A percentile compares a stretch with the other conserved stretches of the same genome.
Evolutionary conservation across 2,113 vertebrate genomes (phyloP).

Genomic region (Desmodus rotundus): DNA sequence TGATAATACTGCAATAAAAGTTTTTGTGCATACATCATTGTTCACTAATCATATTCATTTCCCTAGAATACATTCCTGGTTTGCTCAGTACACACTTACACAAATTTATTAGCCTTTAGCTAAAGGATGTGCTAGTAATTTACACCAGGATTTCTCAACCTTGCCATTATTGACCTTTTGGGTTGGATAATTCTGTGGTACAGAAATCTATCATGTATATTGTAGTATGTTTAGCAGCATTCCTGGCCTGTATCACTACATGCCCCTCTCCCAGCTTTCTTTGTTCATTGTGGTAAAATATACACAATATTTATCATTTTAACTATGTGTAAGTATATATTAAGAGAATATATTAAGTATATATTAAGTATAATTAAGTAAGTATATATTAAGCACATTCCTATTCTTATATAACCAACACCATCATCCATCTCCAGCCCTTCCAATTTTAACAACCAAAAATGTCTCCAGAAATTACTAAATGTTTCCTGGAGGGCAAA

Average conservation of each 20-base stretch:
- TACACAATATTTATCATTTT: background rate
- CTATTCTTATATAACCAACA: background rate
- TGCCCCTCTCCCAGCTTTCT: background rate
- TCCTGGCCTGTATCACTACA: background rate
- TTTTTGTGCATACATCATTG: background rate
- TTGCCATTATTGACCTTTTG: background rate
- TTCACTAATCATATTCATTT: background rate
- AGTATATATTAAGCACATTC: background rate
- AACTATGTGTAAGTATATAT: background rate
- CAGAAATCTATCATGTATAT: background rate
- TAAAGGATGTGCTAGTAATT: background rate
- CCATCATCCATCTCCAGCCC: background rate
- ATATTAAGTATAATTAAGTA: too few species aligned
- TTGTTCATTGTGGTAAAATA: background rate
- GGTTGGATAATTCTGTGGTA: background rate
- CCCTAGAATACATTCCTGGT: background rate
- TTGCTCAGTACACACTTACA: background rate
- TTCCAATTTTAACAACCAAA: background rate
- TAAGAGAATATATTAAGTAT: too few species aligned
- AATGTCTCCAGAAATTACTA: background rate
- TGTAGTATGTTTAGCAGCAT: background rate
- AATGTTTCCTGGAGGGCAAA: background rate
- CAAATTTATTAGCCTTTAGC: background rate
- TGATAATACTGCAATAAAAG: background rate
- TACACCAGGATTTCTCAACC: background rate